Percentiles rank a stretch among this genome's conserved stretches.
phyloP scores from a whole-genome alignment of 2,113 vertebrate species.

The Saguinus imperator region DNA sequence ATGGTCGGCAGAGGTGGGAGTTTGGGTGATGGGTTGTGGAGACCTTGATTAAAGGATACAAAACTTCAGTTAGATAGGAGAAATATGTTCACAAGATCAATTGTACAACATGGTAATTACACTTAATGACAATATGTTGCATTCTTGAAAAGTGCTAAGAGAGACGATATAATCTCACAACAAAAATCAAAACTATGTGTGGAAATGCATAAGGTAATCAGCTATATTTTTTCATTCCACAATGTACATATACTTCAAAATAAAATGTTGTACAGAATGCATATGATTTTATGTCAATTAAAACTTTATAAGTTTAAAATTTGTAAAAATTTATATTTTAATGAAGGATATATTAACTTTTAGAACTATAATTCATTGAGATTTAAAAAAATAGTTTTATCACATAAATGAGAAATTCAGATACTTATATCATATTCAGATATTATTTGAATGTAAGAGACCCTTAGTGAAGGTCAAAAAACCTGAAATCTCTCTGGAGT shows the following conservation, averaged over 20 bases:
- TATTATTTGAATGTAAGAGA: neutral
- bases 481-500: neutral
- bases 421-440: neutral
- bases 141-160: neutral
- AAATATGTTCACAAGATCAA: neutral
- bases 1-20: neutral
- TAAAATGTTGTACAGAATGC: neutral
- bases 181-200: neutral
- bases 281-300: neutral
- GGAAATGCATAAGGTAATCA: neutral
- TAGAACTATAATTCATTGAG: neutral
- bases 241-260: neutral
- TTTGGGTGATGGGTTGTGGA: neutral
- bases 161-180: neutral
- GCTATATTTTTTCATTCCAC: neutral
- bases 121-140: neutral
- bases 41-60: neutral
- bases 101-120: too few relatives aligned
- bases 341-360: neutral
- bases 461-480: neutral
- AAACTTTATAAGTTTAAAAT: neutral
- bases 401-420: neutral
- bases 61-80: neutral
- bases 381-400: neutral
- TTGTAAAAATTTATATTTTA: conserved; percentile 1